Conservation (phyloP, 2,888 invertebrate species). For the Leptopilina drosophilae region DNA sequence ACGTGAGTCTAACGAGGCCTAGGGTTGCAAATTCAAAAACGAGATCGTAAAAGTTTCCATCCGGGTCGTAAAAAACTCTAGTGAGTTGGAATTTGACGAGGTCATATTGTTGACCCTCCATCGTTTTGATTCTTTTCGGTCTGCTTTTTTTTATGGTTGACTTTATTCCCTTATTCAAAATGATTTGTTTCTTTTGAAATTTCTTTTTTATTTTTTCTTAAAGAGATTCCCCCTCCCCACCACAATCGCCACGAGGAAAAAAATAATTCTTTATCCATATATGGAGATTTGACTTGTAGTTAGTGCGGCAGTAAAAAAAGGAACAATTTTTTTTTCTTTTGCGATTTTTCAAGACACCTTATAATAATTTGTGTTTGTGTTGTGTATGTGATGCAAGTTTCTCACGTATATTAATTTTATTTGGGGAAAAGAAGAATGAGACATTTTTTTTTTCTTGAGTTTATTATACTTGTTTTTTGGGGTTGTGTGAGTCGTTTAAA, state of each 20-base stretch:
- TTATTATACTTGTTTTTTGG: slow-evolving; percentile 1
- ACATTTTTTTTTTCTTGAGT: not conserved
- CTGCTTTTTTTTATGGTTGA: slow-evolving; percentile 39
- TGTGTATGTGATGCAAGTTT: slow-evolving; percentile 13
- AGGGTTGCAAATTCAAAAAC: slow-evolving; percentile 20
- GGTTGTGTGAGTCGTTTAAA: slow-evolving; percentile 2
- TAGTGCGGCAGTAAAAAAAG: not conserved
- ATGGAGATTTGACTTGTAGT: slow-evolving; percentile 19
- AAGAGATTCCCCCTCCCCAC: not conserved
- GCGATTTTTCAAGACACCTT: slow-evolving; percentile 32
- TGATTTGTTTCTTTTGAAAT: slow-evolving; percentile 39
- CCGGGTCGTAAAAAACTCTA: slow-evolving; percentile 34
- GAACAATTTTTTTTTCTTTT: not conserved
- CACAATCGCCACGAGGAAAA: too few species aligned
- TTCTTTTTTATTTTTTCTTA: not conserved
- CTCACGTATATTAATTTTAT: slow-evolving; percentile 18
- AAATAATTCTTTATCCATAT: not conserved
- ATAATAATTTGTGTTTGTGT: slow-evolving; percentile 17
- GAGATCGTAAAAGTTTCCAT: slow-evolving; percentile 38
- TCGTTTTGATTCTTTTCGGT: slow-evolving; percentile 22
- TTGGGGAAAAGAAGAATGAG: not conserved
- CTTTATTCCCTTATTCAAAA: slow-evolving; percentile 38
- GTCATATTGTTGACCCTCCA: slow-evolving; percentile 35
- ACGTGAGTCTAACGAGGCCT: slow-evolving; percentile 35
- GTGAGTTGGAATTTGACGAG: slow-evolving; percentile 38